Base-by-base conservation (phyloP, 2,797 vertebrate species). In the Scyliorhinus canicula region DNA sequence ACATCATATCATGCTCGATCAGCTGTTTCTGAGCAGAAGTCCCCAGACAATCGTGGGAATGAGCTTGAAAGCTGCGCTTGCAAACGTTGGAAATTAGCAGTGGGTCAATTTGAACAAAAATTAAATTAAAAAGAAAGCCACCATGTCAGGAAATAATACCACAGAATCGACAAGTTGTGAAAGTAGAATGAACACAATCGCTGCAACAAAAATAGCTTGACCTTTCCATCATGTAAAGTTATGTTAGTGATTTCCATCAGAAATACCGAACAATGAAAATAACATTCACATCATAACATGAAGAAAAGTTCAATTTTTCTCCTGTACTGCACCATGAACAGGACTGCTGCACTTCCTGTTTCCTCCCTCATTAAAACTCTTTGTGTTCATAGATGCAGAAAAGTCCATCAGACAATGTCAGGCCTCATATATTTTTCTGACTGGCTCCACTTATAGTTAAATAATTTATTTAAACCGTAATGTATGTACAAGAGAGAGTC, bases 341-440 rank as follows among this genome's bases (percentile, higher is more conserved):
- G 55, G n/a, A 40, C 90, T 67, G 50, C 19, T 55, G n/a, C 35
- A 67, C 9, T 16, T 40, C 26, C n/a, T 44, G n/a, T 93, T 8
- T 44, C 60, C 90, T 67, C 88, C 35, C 60, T 93, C 40, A 67
- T 93, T 93, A 63, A 40, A 93, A 65, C n/a, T 93, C 40, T 65
- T 93, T 67, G 26, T 93, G 44, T 50, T 67, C 91, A 93, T 44
- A 44, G 35, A 69, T 47, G 57, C 63, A 47, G 40, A 69, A 69
- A 40, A 47, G 63, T 88, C 11, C 57, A 57, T 91, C 88, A 16
- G 55, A 60, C 40, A 69, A 88, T n/a, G 40, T 35, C 91, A 16
- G n/a, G n/a, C 52, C 57, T 31, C 11, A 47, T 47, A 7, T 19
- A 35, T 47, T 60, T 47, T 93, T 93, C 63, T 47, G 60, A 47